These are phyloP conservation scores for Morone saxatilis DNA, from an alignment of 2,113 vertebrate species.

Conservation along the genomic window DNA sequence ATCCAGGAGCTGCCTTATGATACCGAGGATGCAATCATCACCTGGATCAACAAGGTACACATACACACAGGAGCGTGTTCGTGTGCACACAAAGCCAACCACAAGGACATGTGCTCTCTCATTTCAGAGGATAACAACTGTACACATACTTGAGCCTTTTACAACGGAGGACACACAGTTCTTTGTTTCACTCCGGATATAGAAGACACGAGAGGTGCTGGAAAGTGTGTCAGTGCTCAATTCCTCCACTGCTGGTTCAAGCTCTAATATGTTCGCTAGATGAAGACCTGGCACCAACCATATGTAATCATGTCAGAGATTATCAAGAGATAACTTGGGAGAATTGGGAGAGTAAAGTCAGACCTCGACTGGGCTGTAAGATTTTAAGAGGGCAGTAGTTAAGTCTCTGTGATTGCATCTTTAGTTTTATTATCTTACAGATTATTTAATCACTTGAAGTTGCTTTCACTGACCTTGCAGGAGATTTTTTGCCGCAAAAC, in stretches of 20 bases:
- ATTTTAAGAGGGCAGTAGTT: neutral
- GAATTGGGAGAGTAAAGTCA: neutral
- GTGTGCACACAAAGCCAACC: neutral
- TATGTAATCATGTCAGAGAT: constrained; percentile 29
- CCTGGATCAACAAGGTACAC: constrained; percentile 97
- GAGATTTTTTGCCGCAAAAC: constrained; percentile 5
- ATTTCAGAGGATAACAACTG: neutral
- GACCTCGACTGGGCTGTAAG: constrained; percentile 4
- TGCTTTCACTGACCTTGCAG: neutral
- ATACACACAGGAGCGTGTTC: constrained; percentile 52
- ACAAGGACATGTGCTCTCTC: neutral
- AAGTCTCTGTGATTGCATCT: constrained; percentile 24
- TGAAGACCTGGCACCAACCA: constrained; percentile 8
- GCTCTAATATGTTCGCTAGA: constrained; percentile 10
- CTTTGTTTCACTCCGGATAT: constrained; percentile 39
- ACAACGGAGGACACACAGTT: neutral
- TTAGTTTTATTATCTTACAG: constrained; percentile 2
- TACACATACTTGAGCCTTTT: constrained; percentile 11
- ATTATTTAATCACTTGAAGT: constrained; percentile 11
- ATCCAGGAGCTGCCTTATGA: constrained; percentile 93
- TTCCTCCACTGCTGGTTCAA: constrained; percentile 4
- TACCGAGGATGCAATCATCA: constrained; percentile 94
- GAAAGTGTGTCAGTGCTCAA: constrained; percentile 8
- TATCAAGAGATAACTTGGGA: constrained; percentile 7
- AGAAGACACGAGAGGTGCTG: constrained; percentile 4